phyloP scores from a whole-genome alignment of 2,888 invertebrate genomes.

The Cryptocephalus moraei region DNA sequence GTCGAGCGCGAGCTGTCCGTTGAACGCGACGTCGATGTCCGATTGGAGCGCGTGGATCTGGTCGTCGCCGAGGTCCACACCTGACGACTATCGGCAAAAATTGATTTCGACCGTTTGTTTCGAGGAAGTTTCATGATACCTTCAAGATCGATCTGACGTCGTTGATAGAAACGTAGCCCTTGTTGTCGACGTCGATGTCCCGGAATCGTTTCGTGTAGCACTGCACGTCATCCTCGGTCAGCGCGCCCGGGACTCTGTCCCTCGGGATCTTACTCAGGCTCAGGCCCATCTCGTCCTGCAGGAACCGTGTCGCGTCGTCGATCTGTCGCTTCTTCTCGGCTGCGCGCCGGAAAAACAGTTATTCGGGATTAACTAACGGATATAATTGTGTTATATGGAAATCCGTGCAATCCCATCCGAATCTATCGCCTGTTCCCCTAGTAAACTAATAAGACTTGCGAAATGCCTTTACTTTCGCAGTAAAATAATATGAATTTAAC shows the following conservation, averaged over 20 bases:
- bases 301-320: constrained; percentile 71
- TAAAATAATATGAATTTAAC: too few relatives aligned
- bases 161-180: constrained; percentile 96
- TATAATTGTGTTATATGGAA: too few relatives aligned
- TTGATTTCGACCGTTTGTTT: too few relatives aligned
- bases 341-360: constrained; percentile 19
- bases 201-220: constrained; percentile 92
- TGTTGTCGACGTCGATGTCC: constrained; percentile 88
- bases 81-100: constrained; percentile 46
- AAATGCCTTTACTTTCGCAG: too few relatives aligned
- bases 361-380: too few relatives aligned
- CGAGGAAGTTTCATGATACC: constrained; percentile 56
- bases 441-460: too few relatives aligned
- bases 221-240: constrained; percentile 89
- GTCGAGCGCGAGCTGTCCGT: constrained; percentile 77
- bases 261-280: constrained; percentile 79
- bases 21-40: constrained; percentile 76
- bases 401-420: too few relatives aligned
- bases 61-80: constrained; percentile 50
- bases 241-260: constrained; percentile 82
- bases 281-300: constrained; percentile 94
- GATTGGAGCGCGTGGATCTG: constrained; percentile 71
- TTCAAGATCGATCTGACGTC: constrained; percentile 92
- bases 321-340: constrained; percentile 59
- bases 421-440: too few relatives aligned